Conservation (phyloP, 2,888 invertebrate genomes). For the Drosophila putrida region DNA sequence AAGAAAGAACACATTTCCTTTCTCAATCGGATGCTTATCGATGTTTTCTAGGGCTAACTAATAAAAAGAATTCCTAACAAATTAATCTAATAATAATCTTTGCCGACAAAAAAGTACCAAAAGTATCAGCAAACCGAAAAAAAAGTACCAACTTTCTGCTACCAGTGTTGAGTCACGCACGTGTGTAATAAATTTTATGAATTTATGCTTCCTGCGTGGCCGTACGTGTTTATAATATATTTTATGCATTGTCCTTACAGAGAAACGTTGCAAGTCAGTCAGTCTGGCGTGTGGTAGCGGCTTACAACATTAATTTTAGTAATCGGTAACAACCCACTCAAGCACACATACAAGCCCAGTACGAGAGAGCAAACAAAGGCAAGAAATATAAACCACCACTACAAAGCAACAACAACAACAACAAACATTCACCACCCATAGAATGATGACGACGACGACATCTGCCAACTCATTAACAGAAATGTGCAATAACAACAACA, state of each 20-base stretch:
- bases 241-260: constrained; percentile 42
- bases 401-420: constrained; percentile 15
- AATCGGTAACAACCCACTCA: constrained; percentile 40
- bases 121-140: no score
- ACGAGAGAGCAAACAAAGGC: constrained; percentile 32
- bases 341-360: background rate
- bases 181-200: constrained; percentile 56
- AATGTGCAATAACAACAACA: constrained; percentile 33
- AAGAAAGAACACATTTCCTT: no score
- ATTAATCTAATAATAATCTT: no score
- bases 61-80: no score
- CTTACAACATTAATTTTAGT: constrained; percentile 53
- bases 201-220: constrained; percentile 45
- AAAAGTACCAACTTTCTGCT: background rate
- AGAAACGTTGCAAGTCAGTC: constrained; percentile 7
- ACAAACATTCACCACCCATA: constrained; percentile 62
- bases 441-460: constrained; percentile 51
- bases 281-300: constrained; percentile 11
- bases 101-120: no score
- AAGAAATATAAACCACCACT: constrained; percentile 45
- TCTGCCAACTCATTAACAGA: constrained; percentile 68
- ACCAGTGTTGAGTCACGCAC: constrained; percentile 53
- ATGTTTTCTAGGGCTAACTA: no score
- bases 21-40: no score
- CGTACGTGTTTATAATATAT: constrained; percentile 39